phyloP scores from a whole-genome alignment of 1,140 invertebrate genomes.

The Eulimnadia texana region DNA sequence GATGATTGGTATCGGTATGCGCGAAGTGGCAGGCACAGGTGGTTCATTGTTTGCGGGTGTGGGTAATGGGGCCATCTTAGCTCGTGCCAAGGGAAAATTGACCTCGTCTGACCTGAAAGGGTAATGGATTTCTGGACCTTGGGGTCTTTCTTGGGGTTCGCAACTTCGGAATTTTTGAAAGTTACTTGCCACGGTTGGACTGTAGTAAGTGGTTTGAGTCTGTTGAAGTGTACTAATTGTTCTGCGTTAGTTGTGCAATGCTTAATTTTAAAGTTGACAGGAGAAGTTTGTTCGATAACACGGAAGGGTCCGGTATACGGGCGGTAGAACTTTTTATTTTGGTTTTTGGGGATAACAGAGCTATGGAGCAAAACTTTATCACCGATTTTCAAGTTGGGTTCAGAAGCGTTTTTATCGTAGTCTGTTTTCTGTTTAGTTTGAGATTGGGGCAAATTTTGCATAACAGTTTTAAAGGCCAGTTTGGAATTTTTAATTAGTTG shows the following conservation, averaged over 20 bases:
- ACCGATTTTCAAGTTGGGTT: not conserved
- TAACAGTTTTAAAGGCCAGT: not conserved
- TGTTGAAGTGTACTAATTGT: not conserved
- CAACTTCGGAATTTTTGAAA: too few relatives aligned
- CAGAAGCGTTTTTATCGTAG: slow-evolving; percentile 3
- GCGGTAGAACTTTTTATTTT: slow-evolving; percentile 1
- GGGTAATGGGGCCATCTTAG: too few relatives aligned
- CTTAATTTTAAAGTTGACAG: not conserved
- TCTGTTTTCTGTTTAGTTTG: not conserved
- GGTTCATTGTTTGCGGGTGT: too few relatives aligned
- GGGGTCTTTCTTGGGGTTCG: too few relatives aligned
- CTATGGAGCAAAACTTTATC: not conserved
- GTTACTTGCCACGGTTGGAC: not conserved
- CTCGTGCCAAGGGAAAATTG: too few relatives aligned
- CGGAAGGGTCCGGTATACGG: not conserved
- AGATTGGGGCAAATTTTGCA: not conserved
- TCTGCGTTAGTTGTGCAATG: not conserved
- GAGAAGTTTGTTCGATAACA: not conserved
- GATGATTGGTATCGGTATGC: too few relatives aligned
- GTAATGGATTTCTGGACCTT: too few relatives aligned
- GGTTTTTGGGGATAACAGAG: not conserved
- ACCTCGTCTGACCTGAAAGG: too few relatives aligned
- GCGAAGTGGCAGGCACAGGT: too few relatives aligned
- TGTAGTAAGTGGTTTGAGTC: not conserved
- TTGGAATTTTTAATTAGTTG: not conserved